These are phyloP conservation scores for Xanthostigma xanthostigma DNA, from an alignment of 2,888 invertebrate genomes.

Conservation along the genomic window DNA sequence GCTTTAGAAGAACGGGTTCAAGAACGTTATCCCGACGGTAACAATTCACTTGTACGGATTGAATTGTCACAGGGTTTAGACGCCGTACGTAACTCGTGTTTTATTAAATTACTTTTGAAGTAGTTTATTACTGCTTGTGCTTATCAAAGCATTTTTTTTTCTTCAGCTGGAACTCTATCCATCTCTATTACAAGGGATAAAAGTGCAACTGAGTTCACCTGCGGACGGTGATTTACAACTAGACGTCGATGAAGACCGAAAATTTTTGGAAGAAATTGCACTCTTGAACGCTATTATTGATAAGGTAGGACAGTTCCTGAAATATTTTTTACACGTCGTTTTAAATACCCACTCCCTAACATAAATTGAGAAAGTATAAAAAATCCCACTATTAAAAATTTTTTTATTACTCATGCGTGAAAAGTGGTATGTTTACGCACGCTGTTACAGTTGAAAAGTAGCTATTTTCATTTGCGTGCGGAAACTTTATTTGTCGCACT, in stretches of 20 bases:
- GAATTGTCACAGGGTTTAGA: constrained; percentile 45
- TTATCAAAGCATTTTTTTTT: neutral
- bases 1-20: constrained; percentile 40
- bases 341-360: constrained; percentile 6
- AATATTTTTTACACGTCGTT: neutral
- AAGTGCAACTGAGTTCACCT: neutral
- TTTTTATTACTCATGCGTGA: too few relatives aligned
- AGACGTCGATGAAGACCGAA: constrained; percentile 40
- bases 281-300: constrained; percentile 40
- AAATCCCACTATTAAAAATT: too few relatives aligned
- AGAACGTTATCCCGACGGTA: constrained; percentile 42
- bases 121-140: too few relatives aligned
- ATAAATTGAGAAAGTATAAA: too few relatives aligned
- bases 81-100: constrained; percentile 49
- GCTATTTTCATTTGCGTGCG: too few relatives aligned
- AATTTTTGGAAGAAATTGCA: constrained; percentile 45
- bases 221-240: neutral
- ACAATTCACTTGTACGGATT: constrained; percentile 45
- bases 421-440: too few relatives aligned
- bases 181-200: neutral
- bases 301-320: constrained; percentile 25
- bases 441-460: too few relatives aligned
- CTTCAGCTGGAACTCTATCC: constrained; percentile 3
- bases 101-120: too few relatives aligned
- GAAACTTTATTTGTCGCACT: too few relatives aligned